phyloP scores from a whole-genome alignment of 2,113 vertebrate genomes.

The Siniperca chuatsi region DNA sequence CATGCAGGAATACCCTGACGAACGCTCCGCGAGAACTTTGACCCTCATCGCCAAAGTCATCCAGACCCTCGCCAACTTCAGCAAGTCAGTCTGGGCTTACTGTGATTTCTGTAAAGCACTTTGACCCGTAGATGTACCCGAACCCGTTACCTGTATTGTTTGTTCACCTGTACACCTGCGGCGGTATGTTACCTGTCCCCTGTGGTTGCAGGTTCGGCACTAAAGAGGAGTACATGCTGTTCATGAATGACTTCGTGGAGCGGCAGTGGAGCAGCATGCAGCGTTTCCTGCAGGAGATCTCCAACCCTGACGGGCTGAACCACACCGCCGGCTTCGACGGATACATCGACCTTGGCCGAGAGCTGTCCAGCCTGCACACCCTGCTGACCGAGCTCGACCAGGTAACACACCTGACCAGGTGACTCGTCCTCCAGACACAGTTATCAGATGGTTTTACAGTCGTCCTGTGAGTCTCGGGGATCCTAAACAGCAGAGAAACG shows the following conservation, averaged over 20 bases:
- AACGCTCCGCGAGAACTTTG: conserved; percentile 94
- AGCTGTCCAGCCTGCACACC: conserved; percentile 93
- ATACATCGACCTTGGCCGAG: conserved; percentile 96
- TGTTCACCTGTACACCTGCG: background rate
- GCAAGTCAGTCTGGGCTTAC: conserved; percentile 87
- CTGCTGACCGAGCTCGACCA: conserved; percentile 96
- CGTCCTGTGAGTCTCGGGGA: too few species aligned
- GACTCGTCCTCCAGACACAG: background rate
- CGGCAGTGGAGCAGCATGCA: conserved; percentile 98
- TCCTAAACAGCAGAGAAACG: too few species aligned
- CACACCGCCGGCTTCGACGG: conserved; percentile 96
- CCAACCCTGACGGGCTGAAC: conserved; percentile 94
- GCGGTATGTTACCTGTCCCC: background rate
- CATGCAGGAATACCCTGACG: conserved; percentile 95
- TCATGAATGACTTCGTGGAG: conserved; percentile 99
- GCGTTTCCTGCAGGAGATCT: conserved; percentile 96
- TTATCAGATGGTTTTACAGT: background rate
- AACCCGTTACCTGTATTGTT: background rate
- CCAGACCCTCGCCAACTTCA: conserved; percentile 98
- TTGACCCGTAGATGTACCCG: background rate
- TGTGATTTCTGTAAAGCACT: background rate
- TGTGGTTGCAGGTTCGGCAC: conserved; percentile 90
- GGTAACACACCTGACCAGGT: conserved; percentile 87
- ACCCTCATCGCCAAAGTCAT: conserved; percentile 99
- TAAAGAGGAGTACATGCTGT: conserved; percentile 99